Conservation (phyloP, 1,140 invertebrate species). For the Ceratina calcarata region DNA sequence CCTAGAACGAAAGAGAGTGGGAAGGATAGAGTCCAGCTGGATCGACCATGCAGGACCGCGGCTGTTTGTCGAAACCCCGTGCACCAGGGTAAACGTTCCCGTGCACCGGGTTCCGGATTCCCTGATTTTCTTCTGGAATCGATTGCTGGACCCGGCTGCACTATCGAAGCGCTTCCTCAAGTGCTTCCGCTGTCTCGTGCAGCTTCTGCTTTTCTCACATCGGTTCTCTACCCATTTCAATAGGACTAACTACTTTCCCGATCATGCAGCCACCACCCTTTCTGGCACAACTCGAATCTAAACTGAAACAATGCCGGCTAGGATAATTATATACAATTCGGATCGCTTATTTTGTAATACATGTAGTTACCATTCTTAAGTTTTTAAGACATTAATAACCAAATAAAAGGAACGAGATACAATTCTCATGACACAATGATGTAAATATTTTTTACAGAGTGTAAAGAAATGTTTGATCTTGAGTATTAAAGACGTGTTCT, state of each 20-base stretch:
- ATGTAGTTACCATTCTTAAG: no score
- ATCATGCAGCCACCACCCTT: slow-evolving; percentile 11
- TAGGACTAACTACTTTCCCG: slow-evolving; percentile 60
- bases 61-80: slow-evolving; percentile 64
- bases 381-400: no score
- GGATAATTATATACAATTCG: slow-evolving; percentile 30
- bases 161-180: slow-evolving; percentile 59
- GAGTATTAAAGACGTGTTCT: no score
- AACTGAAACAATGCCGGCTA: slow-evolving; percentile 53
- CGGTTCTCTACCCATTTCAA: slow-evolving; percentile 44
- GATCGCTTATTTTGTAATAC: no score
- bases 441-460: no score
- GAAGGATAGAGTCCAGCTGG: background rate
- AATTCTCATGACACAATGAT: no score
- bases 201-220: slow-evolving; percentile 38
- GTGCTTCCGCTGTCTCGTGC: slow-evolving; percentile 66
- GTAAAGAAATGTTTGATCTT: no score
- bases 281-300: slow-evolving; percentile 14
- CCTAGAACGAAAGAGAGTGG: slow-evolving; percentile 24
- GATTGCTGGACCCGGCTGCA: slow-evolving; percentile 45
- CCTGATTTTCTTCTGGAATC: slow-evolving; percentile 56
- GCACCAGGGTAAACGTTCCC: no score
- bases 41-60: slow-evolving; percentile 29
- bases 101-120: slow-evolving; percentile 1
- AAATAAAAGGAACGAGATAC: no score